A percentile compares a stretch with the other conserved stretches of the same genome.
These are phyloP conservation scores for Pangasius krempfi DNA, from an alignment of 2,797 vertebrate species.

Conservation along the genomic window DNA sequence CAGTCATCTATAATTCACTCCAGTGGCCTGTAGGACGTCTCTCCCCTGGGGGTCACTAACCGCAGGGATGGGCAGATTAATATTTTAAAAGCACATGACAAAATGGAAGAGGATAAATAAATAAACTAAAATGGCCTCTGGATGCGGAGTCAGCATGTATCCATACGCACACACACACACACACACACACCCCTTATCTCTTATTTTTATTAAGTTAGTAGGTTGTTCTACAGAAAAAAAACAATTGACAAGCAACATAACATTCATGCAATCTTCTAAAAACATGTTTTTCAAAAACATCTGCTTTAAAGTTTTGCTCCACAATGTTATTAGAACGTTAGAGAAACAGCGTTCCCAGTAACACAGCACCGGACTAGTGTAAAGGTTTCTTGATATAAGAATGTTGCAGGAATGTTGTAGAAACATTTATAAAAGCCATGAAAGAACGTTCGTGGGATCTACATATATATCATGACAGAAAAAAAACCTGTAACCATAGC, in stretches of 20 bases:
- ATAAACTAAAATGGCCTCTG: slow-evolving; percentile 71
- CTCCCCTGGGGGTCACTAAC: slow-evolving; percentile 71
- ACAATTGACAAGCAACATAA: neutral
- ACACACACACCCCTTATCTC: neutral
- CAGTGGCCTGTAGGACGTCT: slow-evolving; percentile 72
- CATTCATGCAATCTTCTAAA: neutral
- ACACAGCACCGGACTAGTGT: neutral
- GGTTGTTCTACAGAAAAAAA: neutral
- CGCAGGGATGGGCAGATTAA: slow-evolving; percentile 74
- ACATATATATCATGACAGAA: neutral
- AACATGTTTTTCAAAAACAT: neutral
- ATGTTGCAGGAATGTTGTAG: neutral
- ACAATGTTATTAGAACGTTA: neutral
- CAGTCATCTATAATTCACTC: slow-evolving; percentile 79
- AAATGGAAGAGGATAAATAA: slow-evolving; percentile 76
- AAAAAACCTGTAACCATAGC: neutral
- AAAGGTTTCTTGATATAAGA: neutral
- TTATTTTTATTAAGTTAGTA: slow-evolving; percentile 8
- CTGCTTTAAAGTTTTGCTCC: neutral
- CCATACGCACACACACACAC: slow-evolving; percentile 4
- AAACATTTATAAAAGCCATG: neutral
- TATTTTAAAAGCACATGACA: slow-evolving; percentile 81
- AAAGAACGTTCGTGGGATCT: neutral
- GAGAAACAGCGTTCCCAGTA: neutral
- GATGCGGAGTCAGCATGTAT: slow-evolving; percentile 53